These are phyloP conservation scores for Pterostichus niger DNA, from an alignment of 2,888 invertebrate species.

Conservation along the genomic window DNA sequence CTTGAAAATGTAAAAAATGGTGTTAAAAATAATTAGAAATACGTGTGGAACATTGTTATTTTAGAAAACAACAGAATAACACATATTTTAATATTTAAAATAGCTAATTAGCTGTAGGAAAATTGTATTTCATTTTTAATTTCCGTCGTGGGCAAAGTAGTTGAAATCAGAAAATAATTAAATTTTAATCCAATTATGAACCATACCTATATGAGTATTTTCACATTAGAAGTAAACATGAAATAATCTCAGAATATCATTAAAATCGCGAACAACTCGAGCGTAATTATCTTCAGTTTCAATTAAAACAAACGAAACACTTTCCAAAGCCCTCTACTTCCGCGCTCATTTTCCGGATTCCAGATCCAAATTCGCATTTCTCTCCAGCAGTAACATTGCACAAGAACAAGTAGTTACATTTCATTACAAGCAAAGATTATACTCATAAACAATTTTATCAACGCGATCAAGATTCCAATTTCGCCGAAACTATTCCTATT, in stretches of 20 bases:
- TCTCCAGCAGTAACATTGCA: background rate
- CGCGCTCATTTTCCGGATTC: slow-evolving; percentile 32
- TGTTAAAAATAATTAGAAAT: too few relatives aligned
- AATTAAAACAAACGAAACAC: slow-evolving; percentile 51
- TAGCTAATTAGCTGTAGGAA: too few relatives aligned
- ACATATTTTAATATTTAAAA: too few relatives aligned
- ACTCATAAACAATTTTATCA: slow-evolving; percentile 64
- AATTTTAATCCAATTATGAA: slow-evolving; percentile 38
- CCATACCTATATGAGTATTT: slow-evolving; percentile 8
- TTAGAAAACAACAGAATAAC: too few relatives aligned
- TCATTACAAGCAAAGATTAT: slow-evolving; percentile 63
- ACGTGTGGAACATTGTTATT: too few relatives aligned
- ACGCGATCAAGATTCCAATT: slow-evolving; percentile 63
- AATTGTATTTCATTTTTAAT: too few relatives aligned
- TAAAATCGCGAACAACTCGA: slow-evolving; percentile 48
- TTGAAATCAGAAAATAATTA: slow-evolving; percentile 44
- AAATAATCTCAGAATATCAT: slow-evolving; percentile 49
- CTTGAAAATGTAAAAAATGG: too few relatives aligned
- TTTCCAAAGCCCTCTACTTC: slow-evolving; percentile 28
- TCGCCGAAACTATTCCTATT: slow-evolving; percentile 62
- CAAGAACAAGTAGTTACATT: slow-evolving; percentile 60
- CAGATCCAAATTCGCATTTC: slow-evolving; percentile 28
- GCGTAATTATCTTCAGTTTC: slow-evolving; percentile 49
- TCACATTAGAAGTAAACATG: slow-evolving; percentile 31
- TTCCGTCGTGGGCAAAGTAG: background rate